Evolutionary conservation across 2,888 invertebrate genomes (phyloP).

Genomic region (Ennomos quercinarius): DNA sequence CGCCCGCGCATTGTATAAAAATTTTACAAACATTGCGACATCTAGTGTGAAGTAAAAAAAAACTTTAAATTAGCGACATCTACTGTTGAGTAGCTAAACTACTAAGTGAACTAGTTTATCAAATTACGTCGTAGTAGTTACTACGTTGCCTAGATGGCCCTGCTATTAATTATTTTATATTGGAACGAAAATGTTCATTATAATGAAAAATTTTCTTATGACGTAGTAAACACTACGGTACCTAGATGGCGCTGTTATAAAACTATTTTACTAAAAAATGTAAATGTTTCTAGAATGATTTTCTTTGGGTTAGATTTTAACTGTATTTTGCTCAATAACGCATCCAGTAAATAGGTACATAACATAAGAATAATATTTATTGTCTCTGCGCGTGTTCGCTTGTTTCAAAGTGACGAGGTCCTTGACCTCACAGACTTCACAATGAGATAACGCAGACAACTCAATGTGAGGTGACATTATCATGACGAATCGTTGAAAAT

Average conservation of each 20-base stretch:
- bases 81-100: slow-evolving; percentile 31
- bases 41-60: slow-evolving; percentile 12
- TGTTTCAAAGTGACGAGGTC: slow-evolving; percentile 11
- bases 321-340: too few species aligned
- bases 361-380: background rate
- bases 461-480: slow-evolving; percentile 1
- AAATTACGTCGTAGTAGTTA: background rate
- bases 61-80: slow-evolving; percentile 35
- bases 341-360: background rate
- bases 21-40: background rate
- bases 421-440: slow-evolving; percentile 5
- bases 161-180: background rate
- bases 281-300: too few species aligned
- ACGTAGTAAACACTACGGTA: too few species aligned
- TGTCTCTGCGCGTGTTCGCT: background rate
- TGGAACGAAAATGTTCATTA: background rate
- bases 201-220: background rate
- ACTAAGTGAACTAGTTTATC: background rate
- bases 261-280: too few species aligned
- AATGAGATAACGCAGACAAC: slow-evolving; percentile 3
- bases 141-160: background rate
- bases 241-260: too few species aligned
- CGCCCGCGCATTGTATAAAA: too few species aligned
- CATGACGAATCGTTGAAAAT: slow-evolving; percentile 18
- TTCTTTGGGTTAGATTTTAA: too few species aligned